Evolutionary conservation across 37 sponge, comb jelly and placozoan species (phyloP).

Genomic region (Cliona cf. orientalis): DNA sequence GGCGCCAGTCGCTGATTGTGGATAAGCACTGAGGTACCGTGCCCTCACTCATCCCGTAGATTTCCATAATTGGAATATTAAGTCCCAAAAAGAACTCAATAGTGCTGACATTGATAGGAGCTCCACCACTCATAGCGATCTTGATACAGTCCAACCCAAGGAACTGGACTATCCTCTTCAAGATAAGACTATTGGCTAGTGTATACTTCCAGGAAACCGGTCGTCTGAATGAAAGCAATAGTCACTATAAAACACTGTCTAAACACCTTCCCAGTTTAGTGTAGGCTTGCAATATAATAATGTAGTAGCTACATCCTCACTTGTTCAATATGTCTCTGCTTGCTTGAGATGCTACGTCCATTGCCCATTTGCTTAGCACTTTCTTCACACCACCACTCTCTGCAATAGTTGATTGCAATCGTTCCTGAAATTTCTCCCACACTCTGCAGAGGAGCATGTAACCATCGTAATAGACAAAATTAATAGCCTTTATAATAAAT

Average conservation of each 20-base stretch:
- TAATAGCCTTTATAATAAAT: too few species aligned
- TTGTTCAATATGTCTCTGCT: too few species aligned
- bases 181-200: slow-evolving; percentile 66
- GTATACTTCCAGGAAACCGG: too few species aligned
- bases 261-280: too few species aligned
- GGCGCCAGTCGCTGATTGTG: slow-evolving; percentile 60
- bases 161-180: slow-evolving; percentile 53
- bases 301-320: too few species aligned
- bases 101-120: slow-evolving; percentile 20
- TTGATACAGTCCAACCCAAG: slow-evolving; percentile 62
- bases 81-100: slow-evolving; percentile 85
- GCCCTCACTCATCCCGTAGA: slow-evolving; percentile 94
- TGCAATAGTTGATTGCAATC: slow-evolving; percentile 22
- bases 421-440: slow-evolving; percentile 69
- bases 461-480: too few species aligned
- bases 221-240: too few species aligned
- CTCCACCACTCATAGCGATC: slow-evolving; percentile 27
- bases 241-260: too few species aligned
- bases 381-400: slow-evolving; percentile 48
- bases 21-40: slow-evolving; percentile 59
- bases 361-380: slow-evolving; percentile 57
- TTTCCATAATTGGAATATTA: slow-evolving; percentile 88
- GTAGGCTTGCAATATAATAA: too few species aligned
- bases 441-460: too few species aligned
- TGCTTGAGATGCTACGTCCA: slow-evolving; percentile 62